Evolutionary conservation across 1,140 invertebrate genomes (phyloP).

Genomic region (Drosophila setifemur): DNA sequence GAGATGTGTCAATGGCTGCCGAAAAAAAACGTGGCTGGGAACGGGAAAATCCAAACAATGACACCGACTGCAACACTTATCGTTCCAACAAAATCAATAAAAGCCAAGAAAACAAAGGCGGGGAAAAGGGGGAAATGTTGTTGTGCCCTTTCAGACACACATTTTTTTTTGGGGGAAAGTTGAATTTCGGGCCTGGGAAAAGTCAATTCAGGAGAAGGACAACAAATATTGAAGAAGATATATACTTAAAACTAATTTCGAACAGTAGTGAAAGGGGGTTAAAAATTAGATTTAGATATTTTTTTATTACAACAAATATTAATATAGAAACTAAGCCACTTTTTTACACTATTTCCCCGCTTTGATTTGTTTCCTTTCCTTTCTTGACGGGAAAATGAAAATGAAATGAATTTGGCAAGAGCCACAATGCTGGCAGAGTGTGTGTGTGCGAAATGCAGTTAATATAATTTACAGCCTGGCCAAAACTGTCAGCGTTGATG

Average conservation of each 20-base stretch:
- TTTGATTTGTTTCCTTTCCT: too few relatives aligned
- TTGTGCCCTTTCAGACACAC: constrained; percentile 17
- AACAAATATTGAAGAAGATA: too few relatives aligned
- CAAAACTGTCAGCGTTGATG: constrained; percentile 63
- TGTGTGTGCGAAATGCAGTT: constrained; percentile 54
- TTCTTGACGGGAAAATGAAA: background rate
- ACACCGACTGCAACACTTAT: constrained; percentile 49
- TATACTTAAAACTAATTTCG: too few relatives aligned
- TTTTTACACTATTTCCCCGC: too few relatives aligned
- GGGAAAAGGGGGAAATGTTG: background rate
- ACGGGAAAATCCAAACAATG: constrained; percentile 40
- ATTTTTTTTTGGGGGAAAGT: constrained; percentile 18
- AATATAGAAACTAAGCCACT: too few relatives aligned
- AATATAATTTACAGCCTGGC: constrained; percentile 67
- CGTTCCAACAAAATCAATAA: constrained; percentile 53
- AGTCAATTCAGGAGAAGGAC: too few relatives aligned
- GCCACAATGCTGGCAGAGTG: constrained; percentile 34
- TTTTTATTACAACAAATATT: too few relatives aligned
- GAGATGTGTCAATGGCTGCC: constrained; percentile 34
- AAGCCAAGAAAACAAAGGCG: background rate
- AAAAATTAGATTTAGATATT: too few relatives aligned
- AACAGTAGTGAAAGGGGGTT: too few relatives aligned
- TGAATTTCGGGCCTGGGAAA: constrained; percentile 1
- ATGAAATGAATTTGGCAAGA: constrained; percentile 60
- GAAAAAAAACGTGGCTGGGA: constrained; percentile 18